Conservation (phyloP, 2,888 invertebrate genomes). For the Diaprepes abbreviatus region DNA sequence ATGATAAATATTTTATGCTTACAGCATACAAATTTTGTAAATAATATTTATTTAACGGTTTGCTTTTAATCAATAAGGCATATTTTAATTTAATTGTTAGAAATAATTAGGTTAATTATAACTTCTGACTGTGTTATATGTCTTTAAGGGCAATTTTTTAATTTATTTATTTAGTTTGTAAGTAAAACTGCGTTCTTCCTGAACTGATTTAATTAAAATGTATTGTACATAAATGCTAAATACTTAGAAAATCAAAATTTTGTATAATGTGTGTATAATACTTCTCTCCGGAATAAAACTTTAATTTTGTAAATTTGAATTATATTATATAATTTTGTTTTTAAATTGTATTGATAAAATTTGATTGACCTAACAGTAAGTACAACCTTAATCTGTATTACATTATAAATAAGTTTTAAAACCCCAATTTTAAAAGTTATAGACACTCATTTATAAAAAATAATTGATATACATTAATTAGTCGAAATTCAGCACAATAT, state of each 20-base stretch:
- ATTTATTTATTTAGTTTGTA: conserved; percentile 55
- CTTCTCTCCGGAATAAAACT: neutral
- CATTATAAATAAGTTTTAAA: neutral
- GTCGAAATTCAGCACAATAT: too few relatives aligned
- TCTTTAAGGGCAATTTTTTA: conserved; percentile 53
- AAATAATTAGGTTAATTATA: conserved; percentile 35
- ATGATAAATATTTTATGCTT: too few relatives aligned
- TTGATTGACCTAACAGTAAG: neutral
- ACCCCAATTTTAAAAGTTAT: neutral
- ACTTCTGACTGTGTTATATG: conserved; percentile 61
- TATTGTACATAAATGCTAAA: conserved; percentile 6
- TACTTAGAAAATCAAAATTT: neutral
- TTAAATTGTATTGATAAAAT: neutral
- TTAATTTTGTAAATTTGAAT: neutral
- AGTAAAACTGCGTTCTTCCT: neutral
- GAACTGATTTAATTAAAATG: neutral
- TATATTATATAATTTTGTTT: neutral
- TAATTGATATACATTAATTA: neutral
- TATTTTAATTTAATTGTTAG: neutral
- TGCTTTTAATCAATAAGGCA: neutral
- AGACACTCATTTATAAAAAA: neutral
- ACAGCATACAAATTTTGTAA: too few relatives aligned
- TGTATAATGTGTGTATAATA: neutral
- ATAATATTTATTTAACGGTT: too few relatives aligned
- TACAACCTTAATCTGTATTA: neutral